Evolutionary conservation across 2,888 invertebrate species (phyloP).

Genomic region (Chaetoderma sp.): DNA sequence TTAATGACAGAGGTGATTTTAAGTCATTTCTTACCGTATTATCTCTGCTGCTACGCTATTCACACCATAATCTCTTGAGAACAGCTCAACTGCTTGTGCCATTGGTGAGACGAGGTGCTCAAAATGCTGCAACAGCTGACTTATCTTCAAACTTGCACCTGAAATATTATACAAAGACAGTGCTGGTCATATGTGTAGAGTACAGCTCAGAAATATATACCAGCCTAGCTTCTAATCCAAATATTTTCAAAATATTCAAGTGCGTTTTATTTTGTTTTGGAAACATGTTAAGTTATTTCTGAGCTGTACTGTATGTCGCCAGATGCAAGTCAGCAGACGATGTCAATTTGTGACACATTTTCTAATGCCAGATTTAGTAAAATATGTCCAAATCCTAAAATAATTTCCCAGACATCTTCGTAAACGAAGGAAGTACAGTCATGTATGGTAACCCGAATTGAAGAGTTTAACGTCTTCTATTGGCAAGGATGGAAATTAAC

Average conservation of each 20-base stretch:
- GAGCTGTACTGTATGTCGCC: too few species aligned
- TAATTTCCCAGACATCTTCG: background rate
- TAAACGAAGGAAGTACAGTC: background rate
- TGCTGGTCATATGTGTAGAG: background rate
- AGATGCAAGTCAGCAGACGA: background rate
- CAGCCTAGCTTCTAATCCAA: background rate
- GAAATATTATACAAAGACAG: constrained; percentile 18
- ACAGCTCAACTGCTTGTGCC: constrained; percentile 79
- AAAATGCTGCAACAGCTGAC: constrained; percentile 80
- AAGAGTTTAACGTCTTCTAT: too few species aligned
- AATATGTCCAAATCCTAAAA: background rate
- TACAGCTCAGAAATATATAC: background rate
- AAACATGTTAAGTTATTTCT: too few species aligned
- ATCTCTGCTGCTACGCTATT: constrained; percentile 81
- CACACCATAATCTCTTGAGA: constrained; percentile 78
- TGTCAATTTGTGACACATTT: background rate
- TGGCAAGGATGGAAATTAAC: too few species aligned
- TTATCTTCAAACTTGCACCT: constrained; percentile 69
- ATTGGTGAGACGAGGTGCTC: constrained; percentile 80
- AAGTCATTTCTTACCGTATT: constrained; percentile 73
- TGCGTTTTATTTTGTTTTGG: too few species aligned
- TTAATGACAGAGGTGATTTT: too few species aligned
- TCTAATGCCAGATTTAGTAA: background rate
- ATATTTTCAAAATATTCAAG: too few species aligned
- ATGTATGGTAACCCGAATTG: too few species aligned